Evolutionary conservation across 2,888 invertebrate genomes (phyloP), one percentile per base, ranked within the genome.

Genomic region (Hirtodrosophila trivittata): DNA sequence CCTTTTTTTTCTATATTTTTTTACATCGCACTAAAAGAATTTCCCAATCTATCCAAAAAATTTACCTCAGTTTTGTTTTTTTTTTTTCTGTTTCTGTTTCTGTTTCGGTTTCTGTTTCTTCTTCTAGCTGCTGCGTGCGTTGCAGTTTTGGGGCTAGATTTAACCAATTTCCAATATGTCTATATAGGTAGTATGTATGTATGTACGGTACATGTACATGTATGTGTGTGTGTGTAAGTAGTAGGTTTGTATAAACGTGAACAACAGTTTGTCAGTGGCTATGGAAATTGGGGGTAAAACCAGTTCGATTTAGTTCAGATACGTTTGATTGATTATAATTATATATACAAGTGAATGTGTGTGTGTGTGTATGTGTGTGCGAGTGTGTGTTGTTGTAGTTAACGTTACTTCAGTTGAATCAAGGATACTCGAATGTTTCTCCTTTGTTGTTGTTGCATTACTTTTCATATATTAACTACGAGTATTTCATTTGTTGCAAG

Each of bases 281-380:
- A 42, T 51, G 46, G 38, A 58, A 75, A 43, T 64, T 51, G 56
- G 69, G 52, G 69, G 63, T 46, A 43, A 74, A 74, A 70, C 75
- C 69, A 70, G 75, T 74, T 70, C 32, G 47, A 57, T 62, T 74
- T 67, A 52, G 38, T 54, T 43, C 49, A 50, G 43, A 62, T 66
- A 67, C 69, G 67, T 30, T 67, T 49, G 56, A 68, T 70, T 68
- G 62, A 74, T 63, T 73, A 56, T 67, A 52, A 60, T 73, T 70
- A 49, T 28, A 47, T 49, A n/a, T 13, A 13, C 13, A 8, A 5
- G 4, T 33, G 10, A 5, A 1, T 33, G 10, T 12, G 13, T 33
- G 13, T 13, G 4, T 33, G 4, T 33, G 33, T 33, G 13, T 28
- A 59, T 33, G 39, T 41, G 30, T 13, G 26, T 47, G 10, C 12